Percentiles rank a stretch among this genome's conserved stretches.
Conservation (phyloP, 2,888 invertebrate genomes). For the Campopleginae sp. region DNA sequence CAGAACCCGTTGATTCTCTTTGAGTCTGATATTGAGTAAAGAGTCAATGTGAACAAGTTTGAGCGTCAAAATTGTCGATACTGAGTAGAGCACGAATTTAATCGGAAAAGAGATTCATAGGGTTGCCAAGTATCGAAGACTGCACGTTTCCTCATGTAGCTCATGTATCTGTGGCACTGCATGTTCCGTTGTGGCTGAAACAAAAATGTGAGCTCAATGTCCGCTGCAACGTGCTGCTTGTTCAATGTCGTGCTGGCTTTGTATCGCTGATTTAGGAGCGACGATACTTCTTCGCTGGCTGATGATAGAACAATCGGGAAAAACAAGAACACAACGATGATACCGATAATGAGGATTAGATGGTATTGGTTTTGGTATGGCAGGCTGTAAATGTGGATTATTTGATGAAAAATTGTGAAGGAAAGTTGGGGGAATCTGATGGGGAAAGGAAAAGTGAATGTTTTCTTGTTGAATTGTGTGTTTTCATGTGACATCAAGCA, state of each 20-base stretch:
- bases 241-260: neutral
- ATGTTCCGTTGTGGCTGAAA: neutral
- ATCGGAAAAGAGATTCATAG: neutral
- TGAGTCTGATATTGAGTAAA: neutral
- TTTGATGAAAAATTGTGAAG: neutral
- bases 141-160: constrained; percentile 7
- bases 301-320: neutral
- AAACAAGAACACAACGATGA: neutral
- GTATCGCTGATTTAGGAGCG: neutral
- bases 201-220: neutral
- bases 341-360: constrained; percentile 15
- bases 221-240: neutral
- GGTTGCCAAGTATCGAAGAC: neutral
- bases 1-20: neutral
- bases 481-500: constrained; percentile 81
- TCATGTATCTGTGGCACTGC: neutral
- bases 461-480: constrained; percentile 6
- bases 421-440: neutral
- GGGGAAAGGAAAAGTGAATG: neutral
- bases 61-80: too few relatives aligned
- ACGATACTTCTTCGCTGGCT: constrained; percentile 21
- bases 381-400: constrained; percentile 8
- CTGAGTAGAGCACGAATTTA: neutral
- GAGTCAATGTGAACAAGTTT: too few relatives aligned
- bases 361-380: constrained; percentile 15